These are phyloP conservation scores for Cynaeus angustus DNA, from an alignment of 2,888 invertebrate genomes.

Conservation along the genomic window DNA sequence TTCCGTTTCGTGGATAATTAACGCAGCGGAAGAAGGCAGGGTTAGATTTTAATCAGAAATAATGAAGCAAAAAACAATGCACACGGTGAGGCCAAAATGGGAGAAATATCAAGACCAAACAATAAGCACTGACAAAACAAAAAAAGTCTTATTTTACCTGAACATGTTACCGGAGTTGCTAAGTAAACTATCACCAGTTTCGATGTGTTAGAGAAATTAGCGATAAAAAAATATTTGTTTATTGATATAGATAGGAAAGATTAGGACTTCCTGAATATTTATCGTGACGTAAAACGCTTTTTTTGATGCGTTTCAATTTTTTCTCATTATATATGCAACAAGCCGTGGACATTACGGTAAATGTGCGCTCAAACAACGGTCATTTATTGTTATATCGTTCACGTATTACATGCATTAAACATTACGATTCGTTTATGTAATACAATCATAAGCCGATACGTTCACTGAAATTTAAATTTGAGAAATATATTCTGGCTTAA, in stretches of 20 bases:
- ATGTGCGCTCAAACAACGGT: conserved; percentile 46
- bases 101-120: not conserved
- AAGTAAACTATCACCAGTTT: not conserved
- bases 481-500: not conserved
- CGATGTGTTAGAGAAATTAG: conserved; percentile 14
- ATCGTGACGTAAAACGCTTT: conserved; percentile 24
- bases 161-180: not conserved
- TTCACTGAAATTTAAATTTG: conserved; percentile 25
- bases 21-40: conserved; percentile 32
- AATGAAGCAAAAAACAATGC: conserved; percentile 11
- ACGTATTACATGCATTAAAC: conserved; percentile 46
- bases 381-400: conserved; percentile 45
- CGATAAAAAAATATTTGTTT: conserved; percentile 29
- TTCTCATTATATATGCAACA: conserved; percentile 20
- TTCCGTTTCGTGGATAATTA: conserved; percentile 28
- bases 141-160: conserved; percentile 9
- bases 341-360: conserved; percentile 50
- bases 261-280: conserved; percentile 26
- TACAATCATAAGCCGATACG: conserved; percentile 25
- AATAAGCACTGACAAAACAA: not conserved
- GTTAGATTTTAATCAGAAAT: conserved; percentile 37
- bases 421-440: conserved; percentile 46
- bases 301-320: not conserved
- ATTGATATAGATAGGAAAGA: conserved; percentile 35
- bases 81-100: not conserved